Percentiles rank a stretch among this genome's conserved stretches.
phyloP scores from a whole-genome alignment of 2,113 vertebrate genomes.

The Sinocyclocheilus grahami region DNA sequence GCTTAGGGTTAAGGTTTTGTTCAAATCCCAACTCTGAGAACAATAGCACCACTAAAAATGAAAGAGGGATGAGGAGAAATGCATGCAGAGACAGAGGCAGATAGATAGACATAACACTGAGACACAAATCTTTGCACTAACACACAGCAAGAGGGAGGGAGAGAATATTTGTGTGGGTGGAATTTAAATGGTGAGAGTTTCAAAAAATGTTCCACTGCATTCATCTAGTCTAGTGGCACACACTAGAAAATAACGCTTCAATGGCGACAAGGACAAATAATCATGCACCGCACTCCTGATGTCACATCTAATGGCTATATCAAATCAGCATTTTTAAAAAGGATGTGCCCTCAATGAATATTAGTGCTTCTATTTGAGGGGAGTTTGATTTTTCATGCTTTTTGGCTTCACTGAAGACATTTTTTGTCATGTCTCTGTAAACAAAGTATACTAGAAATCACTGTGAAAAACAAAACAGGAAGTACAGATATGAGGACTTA shows the following conservation, averaged over 20 bases:
- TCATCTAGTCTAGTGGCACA: conserved; percentile 45
- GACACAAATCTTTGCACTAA: conserved; percentile 58
- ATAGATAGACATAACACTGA: conserved; percentile 47
- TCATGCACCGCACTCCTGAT: conserved; percentile 13
- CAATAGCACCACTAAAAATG: conserved; percentile 6
- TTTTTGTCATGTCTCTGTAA: not conserved
- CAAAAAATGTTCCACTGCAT: conserved; percentile 38
- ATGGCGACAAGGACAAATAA: conserved; percentile 35
- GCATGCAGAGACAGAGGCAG: conserved; percentile 27
- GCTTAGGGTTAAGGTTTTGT: conserved; percentile 14
- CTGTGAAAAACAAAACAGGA: not conserved
- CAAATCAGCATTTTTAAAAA: conserved; percentile 23
- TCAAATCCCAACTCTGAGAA: not conserved
- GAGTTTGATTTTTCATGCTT: not conserved
- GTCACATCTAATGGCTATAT: conserved; percentile 31
- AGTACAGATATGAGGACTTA: conserved; percentile 68
- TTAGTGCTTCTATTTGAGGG: not conserved
- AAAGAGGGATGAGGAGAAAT: conserved; percentile 22
- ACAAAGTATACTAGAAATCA: not conserved
- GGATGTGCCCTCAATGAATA: not conserved
- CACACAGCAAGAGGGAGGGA: conserved; percentile 69
- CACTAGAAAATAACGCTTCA: conserved; percentile 40
- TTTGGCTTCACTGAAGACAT: not conserved
- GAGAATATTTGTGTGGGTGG: conserved; percentile 77
- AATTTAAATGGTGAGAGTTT: conserved; percentile 75